Conservation (phyloP, 2,888 invertebrate species). For the Hanleya hanleyi region DNA sequence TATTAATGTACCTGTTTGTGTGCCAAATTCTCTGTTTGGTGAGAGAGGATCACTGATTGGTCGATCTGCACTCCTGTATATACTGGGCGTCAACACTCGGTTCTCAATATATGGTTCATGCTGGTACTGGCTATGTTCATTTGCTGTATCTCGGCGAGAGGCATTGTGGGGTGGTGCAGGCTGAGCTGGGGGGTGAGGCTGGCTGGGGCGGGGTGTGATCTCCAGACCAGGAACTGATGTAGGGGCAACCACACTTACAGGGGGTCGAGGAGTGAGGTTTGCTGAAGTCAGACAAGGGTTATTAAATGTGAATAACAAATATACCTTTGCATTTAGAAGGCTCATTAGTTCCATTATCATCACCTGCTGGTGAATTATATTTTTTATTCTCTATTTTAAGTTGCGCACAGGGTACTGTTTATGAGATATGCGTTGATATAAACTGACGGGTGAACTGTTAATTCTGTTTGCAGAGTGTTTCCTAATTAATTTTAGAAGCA, state of each 20-base stretch:
- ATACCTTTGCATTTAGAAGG: no score
- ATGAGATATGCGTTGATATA: no score
- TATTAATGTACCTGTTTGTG: constrained; percentile 58
- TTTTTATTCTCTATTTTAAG: no score
- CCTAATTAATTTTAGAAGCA: no score
- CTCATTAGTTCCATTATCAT: no score
- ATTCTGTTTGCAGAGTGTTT: no score
- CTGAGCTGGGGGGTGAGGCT: not conserved
- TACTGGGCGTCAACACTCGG: constrained; percentile 78
- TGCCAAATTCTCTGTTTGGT: constrained; percentile 65
- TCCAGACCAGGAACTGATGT: constrained; percentile 3
- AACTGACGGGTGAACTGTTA: no score
- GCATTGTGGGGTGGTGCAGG: not conserved
- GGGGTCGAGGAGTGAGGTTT: not conserved
- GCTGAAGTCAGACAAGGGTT: no score
- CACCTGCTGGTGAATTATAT: no score
- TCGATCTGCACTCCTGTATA: constrained; percentile 65
- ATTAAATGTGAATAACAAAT: no score
- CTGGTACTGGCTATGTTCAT: constrained; percentile 1
- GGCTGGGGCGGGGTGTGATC: not conserved
- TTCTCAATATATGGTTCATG: constrained; percentile 63
- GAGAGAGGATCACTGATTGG: constrained; percentile 43
- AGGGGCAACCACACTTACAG: not conserved
- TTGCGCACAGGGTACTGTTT: no score
- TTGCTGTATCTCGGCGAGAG: no score